Percentiles rank a stretch among this genome's conserved stretches.
phyloP scores from a whole-genome alignment of 2,888 invertebrate species.

The Caenorhabditis auriculariae region DNA sequence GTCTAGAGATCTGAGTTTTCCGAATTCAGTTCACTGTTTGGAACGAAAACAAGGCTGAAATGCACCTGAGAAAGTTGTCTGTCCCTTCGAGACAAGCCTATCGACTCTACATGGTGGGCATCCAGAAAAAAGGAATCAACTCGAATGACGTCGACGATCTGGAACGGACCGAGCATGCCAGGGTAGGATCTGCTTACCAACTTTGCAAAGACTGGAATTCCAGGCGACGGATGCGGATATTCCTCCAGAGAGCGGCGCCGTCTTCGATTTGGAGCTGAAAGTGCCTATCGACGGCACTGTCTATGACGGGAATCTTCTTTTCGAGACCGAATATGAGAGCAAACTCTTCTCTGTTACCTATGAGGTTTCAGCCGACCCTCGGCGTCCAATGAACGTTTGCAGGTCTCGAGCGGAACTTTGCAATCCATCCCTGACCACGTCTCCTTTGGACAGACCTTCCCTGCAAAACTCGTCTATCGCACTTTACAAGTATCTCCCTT shows the following conservation, averaged over 20 bases:
- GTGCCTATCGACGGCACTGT: slow-evolving; percentile 69
- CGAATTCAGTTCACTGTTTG: slow-evolving; percentile 71
- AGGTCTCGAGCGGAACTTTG: slow-evolving; percentile 65
- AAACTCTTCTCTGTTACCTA: slow-evolving; percentile 31
- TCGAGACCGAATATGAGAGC: slow-evolving; percentile 37
- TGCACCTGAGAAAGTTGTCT: slow-evolving; percentile 68
- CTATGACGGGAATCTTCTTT: slow-evolving; percentile 17
- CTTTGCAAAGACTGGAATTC: slow-evolving; percentile 2
- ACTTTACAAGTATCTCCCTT: slow-evolving; percentile 29
- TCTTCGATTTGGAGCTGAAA: slow-evolving; percentile 75
- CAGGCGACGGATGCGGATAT: slow-evolving; percentile 49
- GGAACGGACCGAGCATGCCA: slow-evolving; percentile 20
- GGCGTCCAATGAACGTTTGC: not conserved
- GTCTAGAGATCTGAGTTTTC: not conserved
- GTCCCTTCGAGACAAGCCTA: slow-evolving; percentile 34
- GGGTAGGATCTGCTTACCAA: slow-evolving; percentile 5
- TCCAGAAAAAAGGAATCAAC: slow-evolving; percentile 7
- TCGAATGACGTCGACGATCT: slow-evolving; percentile 24
- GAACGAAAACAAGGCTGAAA: slow-evolving; percentile 77
- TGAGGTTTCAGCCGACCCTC: slow-evolving; percentile 1
- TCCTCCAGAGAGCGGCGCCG: slow-evolving; percentile 68
- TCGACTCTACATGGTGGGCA: slow-evolving; percentile 56
- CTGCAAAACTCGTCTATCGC: slow-evolving; percentile 42
- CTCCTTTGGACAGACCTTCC: slow-evolving; percentile 38
- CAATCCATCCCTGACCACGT: slow-evolving; percentile 76